Evolutionary conservation across 2,888 invertebrate species (phyloP).

Genomic region (Troglohyphantes excavatus): DNA sequence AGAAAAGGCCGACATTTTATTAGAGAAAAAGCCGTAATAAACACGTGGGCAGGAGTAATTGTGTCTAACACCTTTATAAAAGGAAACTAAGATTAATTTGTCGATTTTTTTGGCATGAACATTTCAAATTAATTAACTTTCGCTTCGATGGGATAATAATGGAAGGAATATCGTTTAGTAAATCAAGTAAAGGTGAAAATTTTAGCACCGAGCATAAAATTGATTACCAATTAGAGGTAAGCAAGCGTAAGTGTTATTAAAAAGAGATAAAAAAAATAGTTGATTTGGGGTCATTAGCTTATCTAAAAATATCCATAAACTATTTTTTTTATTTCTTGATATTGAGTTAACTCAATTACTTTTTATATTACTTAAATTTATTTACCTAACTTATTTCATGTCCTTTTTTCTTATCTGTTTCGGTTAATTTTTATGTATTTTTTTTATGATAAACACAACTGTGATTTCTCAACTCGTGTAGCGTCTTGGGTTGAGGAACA

Average conservation of each 20-base stretch:
- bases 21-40: not conserved
- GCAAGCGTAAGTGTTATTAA: conserved; percentile 39
- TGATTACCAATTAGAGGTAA: conserved; percentile 62
- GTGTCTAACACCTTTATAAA: conserved; percentile 19
- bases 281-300: conserved; percentile 58
- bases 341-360: not conserved
- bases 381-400: not conserved
- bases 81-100: conserved; percentile 31
- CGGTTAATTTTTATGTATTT: no score
- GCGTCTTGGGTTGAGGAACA: no score
- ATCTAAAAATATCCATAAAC: conserved; percentile 48
- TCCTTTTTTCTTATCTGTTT: not conserved
- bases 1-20: not conserved
- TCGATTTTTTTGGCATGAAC: conserved; percentile 40
- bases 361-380: conserved; percentile 13
- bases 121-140: conserved; percentile 62
- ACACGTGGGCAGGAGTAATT: conserved; percentile 33
- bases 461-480: no score
- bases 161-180: conserved; percentile 60
- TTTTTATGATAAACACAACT: no score
- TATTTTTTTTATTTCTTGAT: conserved; percentile 13
- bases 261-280: conserved; percentile 29
- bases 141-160: conserved; percentile 31
- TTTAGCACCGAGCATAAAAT: conserved; percentile 71
- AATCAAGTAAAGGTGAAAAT: conserved; percentile 70